A percentile compares a stretch with the other conserved stretches of the same genome.
Evolutionary conservation across 2,888 invertebrate species (phyloP).

Genomic region (Apamea crenata): DNA sequence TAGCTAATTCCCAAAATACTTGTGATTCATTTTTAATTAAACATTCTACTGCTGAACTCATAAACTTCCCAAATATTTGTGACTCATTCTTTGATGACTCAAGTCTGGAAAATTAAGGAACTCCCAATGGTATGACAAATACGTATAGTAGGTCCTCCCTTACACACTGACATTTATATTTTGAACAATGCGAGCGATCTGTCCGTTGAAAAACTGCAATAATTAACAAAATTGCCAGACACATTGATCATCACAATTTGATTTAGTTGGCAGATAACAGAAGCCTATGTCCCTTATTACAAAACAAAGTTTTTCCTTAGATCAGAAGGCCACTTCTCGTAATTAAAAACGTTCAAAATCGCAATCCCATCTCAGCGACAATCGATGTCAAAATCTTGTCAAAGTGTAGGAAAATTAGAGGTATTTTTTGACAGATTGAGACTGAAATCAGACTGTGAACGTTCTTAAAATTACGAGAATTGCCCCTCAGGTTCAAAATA

Average conservation of each 20-base stretch:
- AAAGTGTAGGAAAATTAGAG: no score
- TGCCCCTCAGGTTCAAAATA: no score
- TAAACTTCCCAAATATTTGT: slow-evolving; percentile 10
- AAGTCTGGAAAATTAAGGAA: background rate
- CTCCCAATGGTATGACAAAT: background rate
- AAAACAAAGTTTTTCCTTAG: no score
- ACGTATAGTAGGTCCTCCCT: background rate
- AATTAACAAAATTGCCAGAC: background rate
- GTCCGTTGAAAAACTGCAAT: background rate
- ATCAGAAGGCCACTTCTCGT: no score
- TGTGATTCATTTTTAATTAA: slow-evolving; percentile 28
- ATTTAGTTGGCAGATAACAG: no score
- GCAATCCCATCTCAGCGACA: no score
- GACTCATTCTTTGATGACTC: slow-evolving; percentile 24
- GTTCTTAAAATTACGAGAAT: no score
- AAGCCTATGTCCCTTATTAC: no score
- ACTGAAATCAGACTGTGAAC: no score
- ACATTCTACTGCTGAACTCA: background rate
- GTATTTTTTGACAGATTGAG: no score
- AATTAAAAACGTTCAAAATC: no score
- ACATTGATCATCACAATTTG: background rate
- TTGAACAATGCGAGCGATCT: background rate
- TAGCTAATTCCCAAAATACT: background rate
- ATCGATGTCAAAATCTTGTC: no score
- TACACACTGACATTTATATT: background rate